Evolutionary conservation across 2,888 invertebrate species (phyloP).

Genomic region (Theretra japonica): DNA sequence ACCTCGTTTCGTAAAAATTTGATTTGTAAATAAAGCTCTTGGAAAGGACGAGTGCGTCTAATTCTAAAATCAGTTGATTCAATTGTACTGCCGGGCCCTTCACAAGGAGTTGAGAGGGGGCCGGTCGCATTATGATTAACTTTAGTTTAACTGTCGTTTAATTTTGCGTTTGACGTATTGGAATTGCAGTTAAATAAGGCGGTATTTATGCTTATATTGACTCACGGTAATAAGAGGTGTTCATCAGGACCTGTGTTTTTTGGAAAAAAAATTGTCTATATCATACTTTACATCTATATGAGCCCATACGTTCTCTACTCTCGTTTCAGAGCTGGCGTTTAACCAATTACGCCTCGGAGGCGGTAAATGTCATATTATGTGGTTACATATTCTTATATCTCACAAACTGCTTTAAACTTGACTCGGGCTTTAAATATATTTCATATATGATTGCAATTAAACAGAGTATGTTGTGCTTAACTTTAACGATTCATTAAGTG

Average conservation of each 20-base stretch:
- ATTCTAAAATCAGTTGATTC: conserved; percentile 63
- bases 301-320: too few species aligned
- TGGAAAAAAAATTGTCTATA: too few species aligned
- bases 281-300: too few species aligned
- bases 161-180: background rate
- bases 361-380: background rate
- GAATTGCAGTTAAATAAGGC: background rate
- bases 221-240: too few species aligned
- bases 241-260: too few species aligned
- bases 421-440: conserved; percentile 3
- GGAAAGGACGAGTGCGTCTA: conserved; percentile 52
- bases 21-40: conserved; percentile 64
- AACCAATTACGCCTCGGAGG: too few species aligned
- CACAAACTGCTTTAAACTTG: background rate
- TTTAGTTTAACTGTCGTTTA: conserved; percentile 26
- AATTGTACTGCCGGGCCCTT: conserved; percentile 51
- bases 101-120: conserved; percentile 15
- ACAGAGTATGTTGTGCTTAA: conserved; percentile 1
- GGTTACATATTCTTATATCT: background rate
- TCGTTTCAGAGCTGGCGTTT: too few species aligned
- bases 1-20: conserved; percentile 60
- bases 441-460: conserved; percentile 25
- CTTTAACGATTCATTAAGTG: conserved; percentile 28
- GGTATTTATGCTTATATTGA: background rate
- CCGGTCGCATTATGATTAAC: conserved; percentile 33